Evolutionary conservation across 2,888 invertebrate species (phyloP).

Genomic region (Melipona bicolor): DNA sequence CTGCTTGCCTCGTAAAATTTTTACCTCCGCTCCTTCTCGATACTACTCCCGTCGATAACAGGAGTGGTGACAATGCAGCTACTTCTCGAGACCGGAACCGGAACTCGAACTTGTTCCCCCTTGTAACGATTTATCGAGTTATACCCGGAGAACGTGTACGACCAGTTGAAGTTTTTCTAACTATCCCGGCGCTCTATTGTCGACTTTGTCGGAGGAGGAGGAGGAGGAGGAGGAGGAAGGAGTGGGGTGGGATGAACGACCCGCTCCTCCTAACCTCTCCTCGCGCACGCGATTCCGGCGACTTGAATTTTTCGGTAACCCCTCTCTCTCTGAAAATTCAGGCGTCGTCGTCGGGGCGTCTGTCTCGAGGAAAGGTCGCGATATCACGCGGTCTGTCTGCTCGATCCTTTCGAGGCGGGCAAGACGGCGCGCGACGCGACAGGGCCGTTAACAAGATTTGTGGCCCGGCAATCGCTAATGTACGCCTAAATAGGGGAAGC

Average conservation of each 20-base stretch:
- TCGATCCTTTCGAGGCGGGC: not conserved
- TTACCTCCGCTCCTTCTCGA: constrained; percentile 41
- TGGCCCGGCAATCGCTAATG: not conserved
- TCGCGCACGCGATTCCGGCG: not conserved
- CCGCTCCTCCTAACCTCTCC: not conserved
- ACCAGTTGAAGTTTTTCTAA: constrained; percentile 33
- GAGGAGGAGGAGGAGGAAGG: not conserved
- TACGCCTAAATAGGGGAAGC: constrained; percentile 3
- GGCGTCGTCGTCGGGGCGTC: too few relatives aligned
- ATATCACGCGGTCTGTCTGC: not conserved
- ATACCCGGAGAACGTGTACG: not conserved
- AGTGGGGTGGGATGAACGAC: not conserved
- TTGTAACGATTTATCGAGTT: constrained; percentile 42
- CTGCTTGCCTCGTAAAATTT: constrained; percentile 48
- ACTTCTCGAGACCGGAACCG: not conserved
- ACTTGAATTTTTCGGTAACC: constrained; percentile 17
- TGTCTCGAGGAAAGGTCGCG: not conserved
- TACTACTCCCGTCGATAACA: constrained; percentile 44
- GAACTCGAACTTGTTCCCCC: constrained; percentile 17
- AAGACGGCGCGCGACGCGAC: not conserved
- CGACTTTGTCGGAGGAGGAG: not conserved
- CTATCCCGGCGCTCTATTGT: not conserved
- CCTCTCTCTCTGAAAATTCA: not conserved
- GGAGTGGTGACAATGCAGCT: not conserved
- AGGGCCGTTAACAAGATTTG: not conserved